These are phyloP conservation scores for Sinohyriopsis cumingii DNA, from an alignment of 2,888 invertebrate species.

Conservation along the genomic window DNA sequence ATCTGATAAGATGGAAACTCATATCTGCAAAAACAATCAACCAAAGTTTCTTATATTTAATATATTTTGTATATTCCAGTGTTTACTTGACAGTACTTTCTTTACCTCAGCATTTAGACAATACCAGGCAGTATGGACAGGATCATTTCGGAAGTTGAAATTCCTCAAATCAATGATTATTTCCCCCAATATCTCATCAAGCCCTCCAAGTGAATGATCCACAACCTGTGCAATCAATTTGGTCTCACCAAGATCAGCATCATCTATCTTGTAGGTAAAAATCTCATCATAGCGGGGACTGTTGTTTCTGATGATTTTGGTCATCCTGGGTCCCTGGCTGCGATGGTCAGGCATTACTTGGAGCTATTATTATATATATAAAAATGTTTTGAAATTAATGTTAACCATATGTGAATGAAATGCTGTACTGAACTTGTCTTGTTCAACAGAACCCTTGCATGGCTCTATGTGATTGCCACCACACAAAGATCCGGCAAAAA, in stretches of 20 bases:
- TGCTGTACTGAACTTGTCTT: no score
- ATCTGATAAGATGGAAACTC: not conserved
- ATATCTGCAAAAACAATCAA: not conserved
- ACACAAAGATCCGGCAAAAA: no score
- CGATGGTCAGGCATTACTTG: conserved; percentile 52
- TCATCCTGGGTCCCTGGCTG: conserved; percentile 45
- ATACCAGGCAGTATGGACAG: conserved; percentile 62
- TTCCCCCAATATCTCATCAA: conserved; percentile 66
- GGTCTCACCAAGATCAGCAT: conserved; percentile 42
- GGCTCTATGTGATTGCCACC: no score
- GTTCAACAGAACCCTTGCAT: no score
- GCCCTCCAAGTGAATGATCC: conserved; percentile 57
- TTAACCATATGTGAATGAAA: no score
- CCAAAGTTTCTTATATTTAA: no score
- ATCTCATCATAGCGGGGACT: conserved; percentile 64
- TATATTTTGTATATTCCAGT: not conserved
- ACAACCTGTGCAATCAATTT: conserved; percentile 59
- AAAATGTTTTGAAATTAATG: not conserved
- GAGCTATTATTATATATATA: conserved; percentile 40
- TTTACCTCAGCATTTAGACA: conserved; percentile 62
- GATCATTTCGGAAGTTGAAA: conserved; percentile 52
- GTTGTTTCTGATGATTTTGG: conserved; percentile 51
- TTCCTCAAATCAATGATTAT: conserved; percentile 51
- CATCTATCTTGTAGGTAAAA: conserved; percentile 59
- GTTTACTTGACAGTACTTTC: not conserved